Conservation (phyloP, 2,797 vertebrate species). For the Dromococcyx pavoninus region DNA sequence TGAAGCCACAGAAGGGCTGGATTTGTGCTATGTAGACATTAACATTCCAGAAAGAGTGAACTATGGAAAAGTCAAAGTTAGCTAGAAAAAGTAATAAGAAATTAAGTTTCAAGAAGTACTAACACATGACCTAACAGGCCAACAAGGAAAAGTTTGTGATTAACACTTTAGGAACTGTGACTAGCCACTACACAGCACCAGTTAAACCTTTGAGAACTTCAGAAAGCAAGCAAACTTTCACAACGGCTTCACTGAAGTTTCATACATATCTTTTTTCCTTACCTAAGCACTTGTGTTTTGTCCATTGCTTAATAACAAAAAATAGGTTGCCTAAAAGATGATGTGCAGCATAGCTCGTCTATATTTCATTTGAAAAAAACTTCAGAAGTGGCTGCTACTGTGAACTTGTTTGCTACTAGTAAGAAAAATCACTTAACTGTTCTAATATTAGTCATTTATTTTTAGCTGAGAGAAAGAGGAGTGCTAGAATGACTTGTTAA, state of each 20-base stretch:
- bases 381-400: not conserved
- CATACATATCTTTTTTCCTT: not conserved
- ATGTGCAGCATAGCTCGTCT: not conserved
- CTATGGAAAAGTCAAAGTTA: not conserved
- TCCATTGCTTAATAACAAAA: not conserved
- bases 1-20: not conserved
- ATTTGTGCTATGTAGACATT: not conserved
- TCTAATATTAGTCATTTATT: constrained; percentile 71
- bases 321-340: not conserved
- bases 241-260: not conserved
- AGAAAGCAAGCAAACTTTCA: not conserved
- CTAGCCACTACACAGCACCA: not conserved
- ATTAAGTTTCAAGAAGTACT: not conserved
- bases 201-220: not conserved
- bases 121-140: not conserved
- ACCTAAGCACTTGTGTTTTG: not conserved
- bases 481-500: constrained; percentile 60
- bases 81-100: not conserved
- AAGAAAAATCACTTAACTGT: constrained; percentile 63
- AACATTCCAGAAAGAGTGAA: not conserved
- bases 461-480: constrained; percentile 56
- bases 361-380: not conserved
- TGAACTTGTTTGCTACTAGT: constrained; percentile 44
- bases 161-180: not conserved
- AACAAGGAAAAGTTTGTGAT: not conserved